Conservation (phyloP, 1,140 invertebrate species). For the Chironomus tepperi region DNA sequence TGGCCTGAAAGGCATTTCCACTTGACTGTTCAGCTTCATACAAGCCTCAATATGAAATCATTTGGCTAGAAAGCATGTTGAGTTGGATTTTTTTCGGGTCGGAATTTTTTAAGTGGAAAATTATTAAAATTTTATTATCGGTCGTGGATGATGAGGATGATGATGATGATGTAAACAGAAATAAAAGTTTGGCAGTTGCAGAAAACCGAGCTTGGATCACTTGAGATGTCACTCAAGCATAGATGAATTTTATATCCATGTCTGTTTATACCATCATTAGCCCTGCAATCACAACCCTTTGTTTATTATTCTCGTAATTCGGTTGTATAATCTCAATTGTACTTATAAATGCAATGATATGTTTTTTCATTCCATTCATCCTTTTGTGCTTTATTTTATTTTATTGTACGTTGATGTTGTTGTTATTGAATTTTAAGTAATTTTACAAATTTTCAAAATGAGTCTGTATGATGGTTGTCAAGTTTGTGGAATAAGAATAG, state of each 20-base stretch:
- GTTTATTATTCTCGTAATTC: neutral
- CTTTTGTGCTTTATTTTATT: no score
- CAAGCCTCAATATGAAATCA: neutral
- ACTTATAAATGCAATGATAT: slow-evolving; percentile 1
- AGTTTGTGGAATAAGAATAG: no score
- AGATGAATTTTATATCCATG: neutral
- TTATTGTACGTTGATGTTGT: neutral
- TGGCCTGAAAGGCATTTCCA: neutral
- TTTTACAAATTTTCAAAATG: no score
- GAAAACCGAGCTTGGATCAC: neutral
- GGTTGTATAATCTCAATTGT: slow-evolving; percentile 14
- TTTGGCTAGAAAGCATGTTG: neutral
- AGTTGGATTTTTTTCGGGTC: neutral
- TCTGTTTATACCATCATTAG: neutral
- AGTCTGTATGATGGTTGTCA: no score
- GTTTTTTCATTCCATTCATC: neutral
- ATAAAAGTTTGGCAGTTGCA: neutral
- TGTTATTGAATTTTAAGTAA: neutral
- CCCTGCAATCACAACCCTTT: neutral
- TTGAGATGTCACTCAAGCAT: slow-evolving; percentile 2
- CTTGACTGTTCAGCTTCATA: neutral
- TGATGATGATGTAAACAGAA: no score
- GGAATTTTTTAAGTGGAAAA: neutral
- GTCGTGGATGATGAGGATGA: no score
- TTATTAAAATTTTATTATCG: neutral